Base-by-base conservation (phyloP, 2,888 invertebrate species). In the Merodon equestris region DNA sequence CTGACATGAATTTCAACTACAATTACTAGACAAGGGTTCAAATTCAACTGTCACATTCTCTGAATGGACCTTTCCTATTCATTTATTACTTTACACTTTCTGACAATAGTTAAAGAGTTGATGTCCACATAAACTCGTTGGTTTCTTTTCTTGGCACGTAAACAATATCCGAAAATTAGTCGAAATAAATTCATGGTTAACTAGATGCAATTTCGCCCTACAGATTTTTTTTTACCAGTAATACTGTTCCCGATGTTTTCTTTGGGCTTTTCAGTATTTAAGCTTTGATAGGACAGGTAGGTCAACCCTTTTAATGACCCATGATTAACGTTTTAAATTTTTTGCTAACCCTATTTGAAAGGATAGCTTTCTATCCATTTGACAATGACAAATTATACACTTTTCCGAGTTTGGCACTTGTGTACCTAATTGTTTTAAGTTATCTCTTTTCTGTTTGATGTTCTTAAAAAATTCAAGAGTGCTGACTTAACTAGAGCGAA, bases 1-100 rank as follows among this genome's bases (percentile, higher is more conserved):
- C 61, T 61, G 70, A 61, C 42, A 56, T 61, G 70, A 70, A 70
- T 70, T 70, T 70, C 61, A 70, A 70, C 44, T 53, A 60, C 10
- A 40, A 1, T n/a, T 0, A n/a, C 27, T 34, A 19, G 38, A 36
- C 45, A 34, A 66, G 56, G 66, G 66, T 56, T 70, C 13, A 27
- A 27, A 27, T 27, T 27, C 27, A 27, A 27, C 7, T 27, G 27
- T 4, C 27, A 10, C 12, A 40, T n/a, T 40, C 12, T 9, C 10
- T 40, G 40, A 40, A 40, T 7, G n/a, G 7, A 27, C 27, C 27
- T 27, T 27, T 27, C 27, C 27, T 7, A 7, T 27, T 4, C 27
- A 27, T 27, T 27, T 7, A 27, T 27, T 7, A 27, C 27, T 27
- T 27, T 27, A 7, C 27, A 7, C 27, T 27, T 27, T 27, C 27